Evolutionary conservation across 2,888 invertebrate genomes (phyloP).

Genomic region (Dasypogon diadema): DNA sequence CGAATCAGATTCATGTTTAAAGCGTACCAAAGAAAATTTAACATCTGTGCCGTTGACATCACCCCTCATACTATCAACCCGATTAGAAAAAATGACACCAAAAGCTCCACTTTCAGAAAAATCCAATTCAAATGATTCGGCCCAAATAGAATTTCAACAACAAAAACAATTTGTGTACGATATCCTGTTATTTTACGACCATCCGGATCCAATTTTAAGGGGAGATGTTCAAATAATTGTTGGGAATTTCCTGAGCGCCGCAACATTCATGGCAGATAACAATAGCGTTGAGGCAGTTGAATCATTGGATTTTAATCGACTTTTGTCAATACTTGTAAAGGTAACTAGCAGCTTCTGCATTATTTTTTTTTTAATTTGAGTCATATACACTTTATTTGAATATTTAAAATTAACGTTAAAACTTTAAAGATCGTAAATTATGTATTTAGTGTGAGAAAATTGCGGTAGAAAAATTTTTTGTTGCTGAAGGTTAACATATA

Average conservation of each 20-base stretch:
- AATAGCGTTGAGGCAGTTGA: background rate
- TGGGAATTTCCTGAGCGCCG: constrained; percentile 63
- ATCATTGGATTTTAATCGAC: constrained; percentile 61
- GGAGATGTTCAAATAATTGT: constrained; percentile 67
- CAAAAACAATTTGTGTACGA: constrained; percentile 60
- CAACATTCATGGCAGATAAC: background rate
- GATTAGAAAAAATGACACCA: background rate
- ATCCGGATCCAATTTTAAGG: constrained; percentile 67
- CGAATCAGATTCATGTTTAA: constrained; percentile 56
- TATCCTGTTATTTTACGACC: constrained; percentile 65
- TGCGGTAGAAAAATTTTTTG: too few species aligned
- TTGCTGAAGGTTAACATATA: too few species aligned
- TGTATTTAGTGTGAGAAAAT: too few species aligned
- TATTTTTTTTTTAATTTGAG: background rate
- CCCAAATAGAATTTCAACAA: constrained; percentile 38
- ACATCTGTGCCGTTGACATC: constrained; percentile 5
- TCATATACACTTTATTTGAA: too few species aligned
- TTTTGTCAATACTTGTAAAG: constrained; percentile 66
- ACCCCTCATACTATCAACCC: background rate
- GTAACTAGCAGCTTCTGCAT: constrained; percentile 58
- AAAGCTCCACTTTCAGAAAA: constrained; percentile 24
- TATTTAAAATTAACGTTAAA: too few species aligned
- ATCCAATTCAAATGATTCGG: constrained; percentile 25
- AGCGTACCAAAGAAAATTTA: constrained; percentile 14
- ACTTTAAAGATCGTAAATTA: too few species aligned